Conservation (phyloP, 2,888 invertebrate species). For the Drosophila emarginata region DNA sequence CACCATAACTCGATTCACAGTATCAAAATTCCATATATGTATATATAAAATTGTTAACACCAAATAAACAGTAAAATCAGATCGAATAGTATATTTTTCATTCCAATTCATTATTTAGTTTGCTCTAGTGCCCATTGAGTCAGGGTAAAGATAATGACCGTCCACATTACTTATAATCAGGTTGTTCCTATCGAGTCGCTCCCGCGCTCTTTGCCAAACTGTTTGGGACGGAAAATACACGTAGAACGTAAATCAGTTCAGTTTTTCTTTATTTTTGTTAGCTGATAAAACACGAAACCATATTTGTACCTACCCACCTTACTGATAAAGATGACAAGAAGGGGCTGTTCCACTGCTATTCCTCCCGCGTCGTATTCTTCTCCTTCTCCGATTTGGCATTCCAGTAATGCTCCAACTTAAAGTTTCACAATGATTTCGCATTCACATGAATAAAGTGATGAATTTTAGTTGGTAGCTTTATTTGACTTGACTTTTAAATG, state of each 20-base stretch:
- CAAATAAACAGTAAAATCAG: constrained; percentile 30
- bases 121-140: background rate
- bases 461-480: too few relatives aligned
- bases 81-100: background rate
- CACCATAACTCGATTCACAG: constrained; percentile 25
- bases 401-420: background rate
- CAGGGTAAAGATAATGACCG: constrained; percentile 33
- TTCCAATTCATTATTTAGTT: background rate
- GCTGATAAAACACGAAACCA: constrained; percentile 32
- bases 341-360: background rate
- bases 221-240: constrained; percentile 20
- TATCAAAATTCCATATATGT: constrained; percentile 26
- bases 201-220: constrained; percentile 2
- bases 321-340: constrained; percentile 13
- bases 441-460: background rate
- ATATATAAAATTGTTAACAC: constrained; percentile 39
- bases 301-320: background rate
- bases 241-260: constrained; percentile 49
- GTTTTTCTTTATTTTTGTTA: constrained; percentile 20
- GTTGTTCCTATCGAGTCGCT: constrained; percentile 35
- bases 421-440: background rate
- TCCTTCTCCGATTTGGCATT: background rate
- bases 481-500: too few relatives aligned
- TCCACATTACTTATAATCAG: constrained; percentile 34
- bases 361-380: background rate